These are phyloP conservation scores for Nephotettix cincticeps DNA, from an alignment of 1,140 invertebrate genomes.

Conservation along the genomic window DNA sequence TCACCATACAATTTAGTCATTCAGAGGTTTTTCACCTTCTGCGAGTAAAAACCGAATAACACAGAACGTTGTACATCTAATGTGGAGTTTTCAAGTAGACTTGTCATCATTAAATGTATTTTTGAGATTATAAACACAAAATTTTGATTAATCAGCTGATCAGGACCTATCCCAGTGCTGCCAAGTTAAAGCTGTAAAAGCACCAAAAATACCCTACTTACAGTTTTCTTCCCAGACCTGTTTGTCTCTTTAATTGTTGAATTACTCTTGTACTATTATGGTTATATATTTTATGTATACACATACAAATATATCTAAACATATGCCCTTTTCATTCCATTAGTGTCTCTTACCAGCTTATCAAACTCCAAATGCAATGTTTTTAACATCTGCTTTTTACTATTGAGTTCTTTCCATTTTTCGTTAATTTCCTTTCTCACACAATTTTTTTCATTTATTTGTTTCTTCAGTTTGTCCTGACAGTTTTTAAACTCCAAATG, in stretches of 20 bases:
- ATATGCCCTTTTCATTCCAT: background rate
- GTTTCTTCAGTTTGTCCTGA: background rate
- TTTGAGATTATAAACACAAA: too few species aligned
- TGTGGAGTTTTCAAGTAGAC: too few species aligned
- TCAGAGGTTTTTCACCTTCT: too few species aligned
- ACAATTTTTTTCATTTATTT: background rate
- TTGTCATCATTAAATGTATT: background rate
- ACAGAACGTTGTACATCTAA: too few species aligned
- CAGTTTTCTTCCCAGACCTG: too few species aligned
- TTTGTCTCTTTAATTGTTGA: too few species aligned
- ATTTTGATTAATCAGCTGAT: too few species aligned
- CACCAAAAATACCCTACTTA: too few species aligned
- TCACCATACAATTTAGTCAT: too few species aligned
- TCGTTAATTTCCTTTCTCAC: slow-evolving; percentile 1
- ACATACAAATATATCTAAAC: background rate
- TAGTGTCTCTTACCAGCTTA: background rate
- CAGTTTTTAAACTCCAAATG: background rate
- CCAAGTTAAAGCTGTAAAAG: too few species aligned
- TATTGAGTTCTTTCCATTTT: background rate
- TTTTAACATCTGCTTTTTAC: background rate
- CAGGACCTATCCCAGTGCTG: too few species aligned
- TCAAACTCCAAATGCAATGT: slow-evolving; percentile 14
- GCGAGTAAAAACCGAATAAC: too few species aligned
- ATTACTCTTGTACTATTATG: background rate
- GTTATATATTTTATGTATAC: background rate